Conservation (phyloP, 2,797 vertebrate species). For the Malacoctenus gilli region DNA sequence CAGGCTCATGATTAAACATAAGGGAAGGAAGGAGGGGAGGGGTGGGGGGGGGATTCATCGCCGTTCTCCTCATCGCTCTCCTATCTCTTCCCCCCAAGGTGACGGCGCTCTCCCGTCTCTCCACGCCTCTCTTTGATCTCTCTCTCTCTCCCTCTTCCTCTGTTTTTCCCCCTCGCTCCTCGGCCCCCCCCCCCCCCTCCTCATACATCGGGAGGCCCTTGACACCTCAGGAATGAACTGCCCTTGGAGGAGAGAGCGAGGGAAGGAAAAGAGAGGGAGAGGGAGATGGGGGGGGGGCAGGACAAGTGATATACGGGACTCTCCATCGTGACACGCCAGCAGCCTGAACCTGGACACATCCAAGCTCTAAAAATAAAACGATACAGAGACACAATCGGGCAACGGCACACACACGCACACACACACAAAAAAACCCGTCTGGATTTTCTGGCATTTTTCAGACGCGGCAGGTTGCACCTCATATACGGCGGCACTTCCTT, state of each 20-base stretch:
- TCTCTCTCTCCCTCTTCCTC: constrained; percentile 5
- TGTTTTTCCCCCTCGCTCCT: constrained; percentile 10
- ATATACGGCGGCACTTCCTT: constrained; percentile 17
- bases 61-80: constrained; percentile 44
- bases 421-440: too few relatives aligned
- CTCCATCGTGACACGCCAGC: constrained; percentile 18
- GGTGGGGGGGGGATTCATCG: constrained; percentile 51
- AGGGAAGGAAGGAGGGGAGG: constrained; percentile 44
- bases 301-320: constrained; percentile 23
- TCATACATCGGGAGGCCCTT: constrained; percentile 56
- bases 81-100: constrained; percentile 58
- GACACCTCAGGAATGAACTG: constrained; percentile 71
- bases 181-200: constrained; percentile 39
- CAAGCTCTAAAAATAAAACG: constrained; percentile 19
- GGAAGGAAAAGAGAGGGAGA: too few relatives aligned
- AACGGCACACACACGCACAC: constrained; percentile 11
- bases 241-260: constrained; percentile 57
- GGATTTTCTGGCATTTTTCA: constrained; percentile 3
- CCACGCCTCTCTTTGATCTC: constrained; percentile 62
- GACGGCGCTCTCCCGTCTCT: constrained; percentile 39
- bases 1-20: constrained; percentile 77
- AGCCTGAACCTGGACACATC: constrained; percentile 15
- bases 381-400: constrained; percentile 4
- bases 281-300: constrained; percentile 33
- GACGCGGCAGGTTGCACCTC: constrained; percentile 26